Percentiles rank a stretch among this genome's conserved stretches.
These are phyloP conservation scores for Oreochromis niloticus DNA, from an alignment of 2,113 vertebrate species.

Conservation along the genomic window DNA sequence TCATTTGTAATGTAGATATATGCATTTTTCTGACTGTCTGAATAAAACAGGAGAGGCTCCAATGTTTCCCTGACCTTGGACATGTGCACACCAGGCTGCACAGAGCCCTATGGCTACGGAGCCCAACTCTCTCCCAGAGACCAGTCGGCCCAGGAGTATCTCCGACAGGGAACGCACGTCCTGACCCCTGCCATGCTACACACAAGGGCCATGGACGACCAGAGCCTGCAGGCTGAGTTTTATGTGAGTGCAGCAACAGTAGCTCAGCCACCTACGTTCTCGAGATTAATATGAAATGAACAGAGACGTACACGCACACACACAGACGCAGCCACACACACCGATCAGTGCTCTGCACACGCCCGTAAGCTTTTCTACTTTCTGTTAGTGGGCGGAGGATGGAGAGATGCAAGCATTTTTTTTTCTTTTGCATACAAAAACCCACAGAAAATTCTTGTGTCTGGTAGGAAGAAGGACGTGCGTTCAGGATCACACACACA, in stretches of 20 bases:
- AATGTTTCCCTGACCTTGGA: slow-evolving; percentile 97
- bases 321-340: background rate
- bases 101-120: slow-evolving; percentile 91
- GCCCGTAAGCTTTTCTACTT: slow-evolving; percentile 46
- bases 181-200: slow-evolving; percentile 86
- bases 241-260: slow-evolving; percentile 78
- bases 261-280: slow-evolving; percentile 22
- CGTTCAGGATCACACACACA: background rate
- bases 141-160: slow-evolving; percentile 87
- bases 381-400: slow-evolving; percentile 45
- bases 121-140: slow-evolving; percentile 90
- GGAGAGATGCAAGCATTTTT: slow-evolving; percentile 12
- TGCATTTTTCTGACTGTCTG: background rate
- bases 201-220: slow-evolving; percentile 87
- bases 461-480: slow-evolving; percentile 22
- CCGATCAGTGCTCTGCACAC: slow-evolving; percentile 21
- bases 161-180: slow-evolving; percentile 82
- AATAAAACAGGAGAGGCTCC: slow-evolving; percentile 85
- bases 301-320: slow-evolving; percentile 11
- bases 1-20: background rate
- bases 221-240: slow-evolving; percentile 91
- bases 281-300: slow-evolving; percentile 12
- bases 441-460: slow-evolving; percentile 24
- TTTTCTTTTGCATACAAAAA: slow-evolving; percentile 41
- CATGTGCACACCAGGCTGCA: slow-evolving; percentile 95